Evolutionary conservation across 2,888 invertebrate genomes (phyloP), one percentile per base, ranked within the genome.

Genomic region (Trichogramma dendrolimi): DNA sequence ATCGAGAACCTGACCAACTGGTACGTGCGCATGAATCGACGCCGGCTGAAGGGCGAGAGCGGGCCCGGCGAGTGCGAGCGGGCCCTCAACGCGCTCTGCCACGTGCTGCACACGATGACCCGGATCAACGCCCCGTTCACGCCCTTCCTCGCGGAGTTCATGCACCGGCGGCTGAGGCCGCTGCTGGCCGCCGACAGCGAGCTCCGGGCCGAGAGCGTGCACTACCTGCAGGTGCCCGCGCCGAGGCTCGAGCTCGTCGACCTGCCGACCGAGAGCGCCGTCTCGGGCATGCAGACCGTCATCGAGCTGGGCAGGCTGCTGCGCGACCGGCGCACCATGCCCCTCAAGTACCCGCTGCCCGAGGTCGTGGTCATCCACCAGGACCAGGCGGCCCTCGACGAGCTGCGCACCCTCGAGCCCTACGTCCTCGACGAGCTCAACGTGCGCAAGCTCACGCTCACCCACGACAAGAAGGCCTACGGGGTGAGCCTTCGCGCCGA

Each of bases 1-100:
- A 94, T 99, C 68, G 97, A 98, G 75, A 93, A 97, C 75, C 85
- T 99, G 4, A 99, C 98, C 41, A 99, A 99, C 79, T 97, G 97
- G 96, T 99, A 98, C 78, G 96, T 99, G 42, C 85, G 98, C 67
- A 91, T 99, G 88, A 99, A 99, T 79, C 86, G 99, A 61, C 91
- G 89, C 71, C 85, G 99, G 57, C 86, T 99, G 64, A 98, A 97
- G 83, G 97, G 97, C 48, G 96, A 96, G 74, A 84, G 83, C 67
- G 93, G 94, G 0, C 76, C 83, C 4, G 83, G 86, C 42, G 96
- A 98, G 74, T 93, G 94, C 73, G 84, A 87, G 64, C 83, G 87
- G 60, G 94, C 97, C 0, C 80, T 99, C 60, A 88, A 91, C 69
- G 94, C 97, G 0, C 83, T 99, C 6, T 96, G 90, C 76, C 86